Percentiles rank a stretch among this genome's conserved stretches.
phyloP scores from a whole-genome alignment of 2,797 vertebrate genomes.

The Heteromormyrus szaboi region DNA sequence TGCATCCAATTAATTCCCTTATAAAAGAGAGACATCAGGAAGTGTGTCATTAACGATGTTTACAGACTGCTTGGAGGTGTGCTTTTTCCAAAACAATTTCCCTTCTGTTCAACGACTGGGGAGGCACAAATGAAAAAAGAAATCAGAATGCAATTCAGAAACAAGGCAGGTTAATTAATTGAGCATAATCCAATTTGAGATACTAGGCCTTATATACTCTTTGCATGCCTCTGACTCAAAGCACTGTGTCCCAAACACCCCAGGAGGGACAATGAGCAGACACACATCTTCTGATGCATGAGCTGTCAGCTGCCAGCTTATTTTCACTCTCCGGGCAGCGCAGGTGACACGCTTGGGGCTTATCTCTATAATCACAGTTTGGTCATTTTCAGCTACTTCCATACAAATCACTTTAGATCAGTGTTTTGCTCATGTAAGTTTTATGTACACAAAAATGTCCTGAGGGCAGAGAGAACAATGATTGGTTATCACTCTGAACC shows the following conservation, averaged over 20 bases:
- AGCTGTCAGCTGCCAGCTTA: neutral
- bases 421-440: neutral
- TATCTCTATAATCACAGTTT: neutral
- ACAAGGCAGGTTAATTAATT: neutral
- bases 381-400: neutral
- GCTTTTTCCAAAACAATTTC: neutral
- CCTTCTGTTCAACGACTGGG: neutral
- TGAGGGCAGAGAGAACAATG: neutral
- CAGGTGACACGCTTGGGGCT: neutral
- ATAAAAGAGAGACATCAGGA: neutral
- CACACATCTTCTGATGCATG: neutral
- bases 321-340: neutral
- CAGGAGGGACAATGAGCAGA: neutral
- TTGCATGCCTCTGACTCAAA: neutral
- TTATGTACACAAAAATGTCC: neutral
- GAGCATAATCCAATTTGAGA: neutral
- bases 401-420: neutral
- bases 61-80: neutral
- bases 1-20: neutral
- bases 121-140: neutral
- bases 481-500: neutral
- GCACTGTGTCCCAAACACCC: neutral
- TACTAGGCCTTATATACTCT: neutral
- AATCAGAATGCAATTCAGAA: neutral
- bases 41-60: neutral